Evolutionary conservation across 2,797 vertebrate species (phyloP), one percentile per base, ranked within the genome.

Genomic region (Xyrichtys novacula): DNA sequence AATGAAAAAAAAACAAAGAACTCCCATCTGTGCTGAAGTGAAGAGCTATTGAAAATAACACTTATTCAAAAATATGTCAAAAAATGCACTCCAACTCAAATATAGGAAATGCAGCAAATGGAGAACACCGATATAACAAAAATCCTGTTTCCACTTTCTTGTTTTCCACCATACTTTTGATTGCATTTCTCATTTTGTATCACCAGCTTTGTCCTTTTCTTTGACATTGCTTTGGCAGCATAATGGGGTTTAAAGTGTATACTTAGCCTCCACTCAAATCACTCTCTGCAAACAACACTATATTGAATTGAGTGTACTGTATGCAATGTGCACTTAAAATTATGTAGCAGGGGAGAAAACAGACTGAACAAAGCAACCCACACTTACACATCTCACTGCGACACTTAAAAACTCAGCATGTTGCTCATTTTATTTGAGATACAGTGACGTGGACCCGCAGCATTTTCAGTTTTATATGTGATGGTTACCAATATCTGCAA

Each of bases 221-320:
- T 28, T 66, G 59, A 79, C 61, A 44, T 39, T 67, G 57, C 63
- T 66, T 66, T 71, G 43, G 55, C 47, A 69, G 26, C 57, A 56
- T 47, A 74, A 71, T 43, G 16, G 10, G 23, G 44, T 72, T 77
- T 58, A 50, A 48, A 63, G 56, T 48, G 32, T 48, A 57, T 31
- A 34, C 31, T 42, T 58, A 36, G 17, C 52, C 50, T 66, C 42
- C 43, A 48, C 26, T 74, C 53, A 58, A 65, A 52, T 55, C 61
- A 19, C 17, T 58, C 26, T 31, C 29, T 23, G 25, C 44, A 68
- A 54, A 71, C 68, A 63, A 52, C 20, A 55, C 65, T 36, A 23
- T 9, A 73, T 66, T 49, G 40, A 62, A 55, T 53, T 48, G 6
- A 25, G 34, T 16, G 16, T 52, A 6, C 16, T 50, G 4, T 44